Evolutionary conservation across 1,140 invertebrate genomes (phyloP).

Genomic region (Vollenhovia emeryi): DNA sequence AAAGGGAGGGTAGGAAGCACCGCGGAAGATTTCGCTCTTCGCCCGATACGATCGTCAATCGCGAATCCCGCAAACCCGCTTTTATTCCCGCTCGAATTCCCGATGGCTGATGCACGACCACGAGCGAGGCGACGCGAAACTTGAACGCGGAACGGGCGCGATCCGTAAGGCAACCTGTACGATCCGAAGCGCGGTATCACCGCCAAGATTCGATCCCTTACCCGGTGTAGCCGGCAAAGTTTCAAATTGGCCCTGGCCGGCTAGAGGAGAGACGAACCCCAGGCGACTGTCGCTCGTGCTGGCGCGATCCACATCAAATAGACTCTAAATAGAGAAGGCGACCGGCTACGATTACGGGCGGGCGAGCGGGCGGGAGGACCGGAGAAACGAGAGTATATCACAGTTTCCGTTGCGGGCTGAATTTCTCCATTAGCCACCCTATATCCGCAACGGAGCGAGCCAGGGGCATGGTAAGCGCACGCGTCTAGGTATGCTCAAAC

Average conservation of each 20-base stretch:
- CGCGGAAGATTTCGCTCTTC: neutral
- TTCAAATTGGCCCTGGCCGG: constrained; percentile 70
- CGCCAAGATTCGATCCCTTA: constrained; percentile 65
- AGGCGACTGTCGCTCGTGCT: constrained; percentile 48
- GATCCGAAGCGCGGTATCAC: constrained; percentile 39
- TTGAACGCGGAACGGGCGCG: neutral
- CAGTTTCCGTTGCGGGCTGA: constrained; percentile 74
- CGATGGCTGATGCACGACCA: neutral
- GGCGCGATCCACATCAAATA: constrained; percentile 70
- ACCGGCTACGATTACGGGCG: constrained; percentile 31
- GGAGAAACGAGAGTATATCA: constrained; percentile 55
- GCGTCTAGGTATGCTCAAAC: constrained; percentile 24
- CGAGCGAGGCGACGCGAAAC: neutral
- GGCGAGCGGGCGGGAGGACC: neutral
- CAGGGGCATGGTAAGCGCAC: constrained; percentile 3
- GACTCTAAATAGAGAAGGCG: constrained; percentile 71
- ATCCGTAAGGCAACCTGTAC: constrained; percentile 19
- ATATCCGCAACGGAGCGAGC: constrained; percentile 54
- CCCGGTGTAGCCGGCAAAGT: constrained; percentile 53
- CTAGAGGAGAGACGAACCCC: constrained; percentile 10
- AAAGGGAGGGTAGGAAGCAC: neutral
- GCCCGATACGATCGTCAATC: neutral
- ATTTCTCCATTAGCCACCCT: constrained; percentile 76
- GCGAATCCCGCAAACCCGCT: neutral
- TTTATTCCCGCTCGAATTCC: constrained; percentile 14